Conservation (phyloP, 2,113 vertebrate species). For the Lanius collurio region DNA sequence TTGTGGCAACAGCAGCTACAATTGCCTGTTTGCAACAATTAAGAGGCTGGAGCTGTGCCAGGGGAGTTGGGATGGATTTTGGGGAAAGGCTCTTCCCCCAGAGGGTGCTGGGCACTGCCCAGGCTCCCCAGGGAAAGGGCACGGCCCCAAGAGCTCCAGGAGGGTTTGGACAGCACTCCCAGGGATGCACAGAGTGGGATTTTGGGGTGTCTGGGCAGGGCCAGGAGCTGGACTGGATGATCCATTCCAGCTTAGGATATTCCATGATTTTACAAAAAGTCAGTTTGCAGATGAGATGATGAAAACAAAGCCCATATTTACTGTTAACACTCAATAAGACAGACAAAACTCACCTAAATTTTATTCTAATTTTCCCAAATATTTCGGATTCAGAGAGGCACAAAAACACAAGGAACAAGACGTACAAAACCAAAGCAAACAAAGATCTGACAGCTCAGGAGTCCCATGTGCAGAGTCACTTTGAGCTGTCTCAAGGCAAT, state of each 20-base stretch:
- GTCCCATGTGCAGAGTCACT: neutral
- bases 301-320: neutral
- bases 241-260: neutral
- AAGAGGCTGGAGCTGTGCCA: neutral
- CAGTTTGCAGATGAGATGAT: neutral
- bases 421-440: neutral
- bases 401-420: neutral
- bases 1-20: neutral
- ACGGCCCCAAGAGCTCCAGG: neutral
- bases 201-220: neutral
- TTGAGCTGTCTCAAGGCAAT: neutral
- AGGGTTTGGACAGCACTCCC: rapidly evolving
- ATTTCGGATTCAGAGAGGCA: neutral
- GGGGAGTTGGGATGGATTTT: neutral
- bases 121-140: neutral
- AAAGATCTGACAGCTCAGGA: neutral
- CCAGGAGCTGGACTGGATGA: neutral
- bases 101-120: neutral
- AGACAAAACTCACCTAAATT: neutral
- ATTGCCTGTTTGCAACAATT: neutral
- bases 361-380: neutral
- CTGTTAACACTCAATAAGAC: neutral
- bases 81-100: neutral
- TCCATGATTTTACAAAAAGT: neutral
- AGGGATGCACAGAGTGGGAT: neutral